These are phyloP conservation scores for Heliothis peltigera DNA, from an alignment of 2,888 invertebrate genomes.

Conservation along the genomic window DNA sequence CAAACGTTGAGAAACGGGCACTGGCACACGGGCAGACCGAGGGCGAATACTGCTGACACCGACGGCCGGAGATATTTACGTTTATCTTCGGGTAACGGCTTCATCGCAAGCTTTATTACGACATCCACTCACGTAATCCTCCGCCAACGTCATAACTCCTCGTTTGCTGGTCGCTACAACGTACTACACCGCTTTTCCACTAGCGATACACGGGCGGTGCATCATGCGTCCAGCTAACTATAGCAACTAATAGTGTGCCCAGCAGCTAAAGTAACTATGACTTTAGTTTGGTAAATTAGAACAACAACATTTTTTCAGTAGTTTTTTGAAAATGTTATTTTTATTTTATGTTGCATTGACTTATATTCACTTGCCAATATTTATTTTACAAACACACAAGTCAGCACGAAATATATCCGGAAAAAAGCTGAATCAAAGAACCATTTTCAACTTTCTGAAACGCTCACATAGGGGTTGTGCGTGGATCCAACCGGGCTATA, in stretches of 20 bases:
- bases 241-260: conserved; percentile 37
- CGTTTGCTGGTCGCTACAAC: conserved; percentile 87
- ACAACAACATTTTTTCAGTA: too few species aligned
- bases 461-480: conserved; percentile 67
- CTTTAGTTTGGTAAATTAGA: not conserved
- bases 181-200: conserved; percentile 84
- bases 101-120: conserved; percentile 90
- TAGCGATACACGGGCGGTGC: conserved; percentile 74
- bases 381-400: not conserved
- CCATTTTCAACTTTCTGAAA: conserved; percentile 73
- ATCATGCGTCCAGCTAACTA: conserved; percentile 63
- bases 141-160: conserved; percentile 89
- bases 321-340: too few species aligned
- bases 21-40: conserved; percentile 60
- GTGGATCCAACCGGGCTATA: conserved; percentile 75
- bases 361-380: not conserved
- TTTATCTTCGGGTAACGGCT: conserved; percentile 90
- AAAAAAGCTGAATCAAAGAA: conserved; percentile 62
- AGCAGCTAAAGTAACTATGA: not conserved
- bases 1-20: conserved; percentile 54
- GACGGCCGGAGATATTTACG: conserved; percentile 88
- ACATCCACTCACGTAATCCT: conserved; percentile 90
- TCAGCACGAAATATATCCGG: conserved; percentile 33
- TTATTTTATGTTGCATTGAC: too few species aligned
- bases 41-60: conserved; percentile 76